phyloP scores from a whole-genome alignment of 1,140 invertebrate species.

The Neotoxoptera formosana region DNA sequence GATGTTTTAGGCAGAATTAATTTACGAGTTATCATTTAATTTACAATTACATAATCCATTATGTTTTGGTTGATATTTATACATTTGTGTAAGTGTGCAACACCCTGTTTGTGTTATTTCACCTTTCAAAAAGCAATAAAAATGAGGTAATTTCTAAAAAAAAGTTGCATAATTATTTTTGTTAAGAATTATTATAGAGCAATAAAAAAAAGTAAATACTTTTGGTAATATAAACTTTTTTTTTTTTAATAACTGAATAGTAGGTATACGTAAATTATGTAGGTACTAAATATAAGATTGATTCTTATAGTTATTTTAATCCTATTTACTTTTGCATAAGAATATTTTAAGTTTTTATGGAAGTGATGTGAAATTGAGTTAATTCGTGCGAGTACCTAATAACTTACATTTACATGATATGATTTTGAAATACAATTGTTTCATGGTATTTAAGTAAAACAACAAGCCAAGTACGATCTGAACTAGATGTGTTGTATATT shows the following conservation, averaged over 20 bases:
- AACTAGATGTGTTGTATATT: neutral
- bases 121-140: neutral
- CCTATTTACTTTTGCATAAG: neutral
- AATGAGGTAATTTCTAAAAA: neutral
- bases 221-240: neutral
- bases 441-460: neutral
- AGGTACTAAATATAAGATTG: neutral
- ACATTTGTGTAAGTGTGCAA: neutral
- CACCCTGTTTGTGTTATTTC: neutral
- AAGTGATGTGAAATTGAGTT: neutral
- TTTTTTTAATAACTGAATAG: too few relatives aligned
- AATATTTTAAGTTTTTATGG: neutral
- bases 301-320: neutral
- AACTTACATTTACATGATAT: too few relatives aligned
- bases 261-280: too few relatives aligned
- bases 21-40: neutral
- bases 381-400: too few relatives aligned
- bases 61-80: neutral
- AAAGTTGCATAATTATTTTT: neutral
- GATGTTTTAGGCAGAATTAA: neutral
- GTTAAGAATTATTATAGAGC: neutral
- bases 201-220: neutral
- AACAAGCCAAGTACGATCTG: too few relatives aligned
- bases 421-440: neutral
- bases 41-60: neutral